phyloP scores from a whole-genome alignment of 2,888 invertebrate genomes.

The Ypsolopha sequella region DNA sequence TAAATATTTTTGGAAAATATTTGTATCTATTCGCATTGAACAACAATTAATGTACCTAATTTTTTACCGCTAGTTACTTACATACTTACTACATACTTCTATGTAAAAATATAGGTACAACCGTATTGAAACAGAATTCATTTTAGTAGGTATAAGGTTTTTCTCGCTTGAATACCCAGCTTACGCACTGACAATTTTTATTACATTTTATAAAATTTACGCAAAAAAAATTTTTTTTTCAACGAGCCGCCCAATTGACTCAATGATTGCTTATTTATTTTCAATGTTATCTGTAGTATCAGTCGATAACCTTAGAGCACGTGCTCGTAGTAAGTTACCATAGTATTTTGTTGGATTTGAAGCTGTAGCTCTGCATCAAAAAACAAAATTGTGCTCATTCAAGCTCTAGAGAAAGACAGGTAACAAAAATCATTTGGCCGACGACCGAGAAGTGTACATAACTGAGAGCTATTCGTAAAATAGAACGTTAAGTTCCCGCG shows the following conservation, averaged over 20 bases:
- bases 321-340: constrained; percentile 49
- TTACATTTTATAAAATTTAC: background rate
- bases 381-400: constrained; percentile 64
- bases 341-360: constrained; percentile 66
- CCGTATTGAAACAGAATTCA: too few relatives aligned
- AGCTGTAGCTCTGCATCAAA: constrained; percentile 66
- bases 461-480: constrained; percentile 69
- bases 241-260: background rate
- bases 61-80: too few relatives aligned
- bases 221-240: background rate
- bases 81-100: too few relatives aligned
- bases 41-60: too few relatives aligned
- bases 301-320: constrained; percentile 63
- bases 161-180: too few relatives aligned
- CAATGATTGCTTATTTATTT: constrained; percentile 55
- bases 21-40: too few relatives aligned
- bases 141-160: too few relatives aligned
- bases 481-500: constrained; percentile 54
- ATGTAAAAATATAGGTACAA: too few relatives aligned
- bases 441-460: constrained; percentile 71
- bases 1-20: too few relatives aligned
- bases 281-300: constrained; percentile 57
- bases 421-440: constrained; percentile 65
- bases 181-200: too few relatives aligned
- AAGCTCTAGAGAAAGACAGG: constrained; percentile 70